These are phyloP conservation scores for Plectrocnemia conspersa DNA, from an alignment of 1,140 invertebrate genomes.

Conservation along the genomic window DNA sequence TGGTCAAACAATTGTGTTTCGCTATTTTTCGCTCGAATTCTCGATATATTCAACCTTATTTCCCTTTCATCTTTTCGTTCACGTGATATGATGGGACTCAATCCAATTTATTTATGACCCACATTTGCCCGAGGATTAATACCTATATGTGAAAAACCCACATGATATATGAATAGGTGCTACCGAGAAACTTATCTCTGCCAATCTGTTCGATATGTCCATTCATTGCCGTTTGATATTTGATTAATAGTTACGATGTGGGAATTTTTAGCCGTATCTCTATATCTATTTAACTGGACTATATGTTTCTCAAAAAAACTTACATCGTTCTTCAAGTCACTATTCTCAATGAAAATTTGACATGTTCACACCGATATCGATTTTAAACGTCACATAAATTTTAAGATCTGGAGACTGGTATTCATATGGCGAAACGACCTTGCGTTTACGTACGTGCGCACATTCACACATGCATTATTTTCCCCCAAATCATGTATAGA, in stretches of 20 bases:
- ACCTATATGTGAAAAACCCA: conserved; percentile 16
- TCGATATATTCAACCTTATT: no score
- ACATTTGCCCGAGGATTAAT: conserved; percentile 20
- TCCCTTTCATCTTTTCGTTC: conserved; percentile 15
- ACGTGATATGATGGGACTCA: conserved; percentile 22
- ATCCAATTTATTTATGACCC: conserved; percentile 29
- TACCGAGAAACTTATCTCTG: conserved; percentile 11
- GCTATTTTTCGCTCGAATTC: no score
- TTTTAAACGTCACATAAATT: no score
- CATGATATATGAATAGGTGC: conserved; percentile 4
- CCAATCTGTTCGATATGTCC: conserved; percentile 4
- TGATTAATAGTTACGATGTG: neutral
- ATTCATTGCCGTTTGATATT: conserved; percentile 14
- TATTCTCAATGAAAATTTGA: no score
- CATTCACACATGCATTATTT: no score
- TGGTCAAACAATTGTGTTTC: no score
- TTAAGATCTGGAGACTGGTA: no score
- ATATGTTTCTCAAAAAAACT: no score
- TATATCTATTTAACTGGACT: neutral
- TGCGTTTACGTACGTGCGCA: neutral
- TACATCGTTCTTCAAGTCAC: no score
- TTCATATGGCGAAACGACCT: conserved; percentile 1
- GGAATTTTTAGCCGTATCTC: no score
- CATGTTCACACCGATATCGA: no score
- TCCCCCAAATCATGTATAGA: no score